A percentile compares a stretch with the other conserved stretches of the same genome.
Evolutionary conservation across 92 coral and sea anemone genomes (phyloP).

Genomic region (Paramuricea clavata): DNA sequence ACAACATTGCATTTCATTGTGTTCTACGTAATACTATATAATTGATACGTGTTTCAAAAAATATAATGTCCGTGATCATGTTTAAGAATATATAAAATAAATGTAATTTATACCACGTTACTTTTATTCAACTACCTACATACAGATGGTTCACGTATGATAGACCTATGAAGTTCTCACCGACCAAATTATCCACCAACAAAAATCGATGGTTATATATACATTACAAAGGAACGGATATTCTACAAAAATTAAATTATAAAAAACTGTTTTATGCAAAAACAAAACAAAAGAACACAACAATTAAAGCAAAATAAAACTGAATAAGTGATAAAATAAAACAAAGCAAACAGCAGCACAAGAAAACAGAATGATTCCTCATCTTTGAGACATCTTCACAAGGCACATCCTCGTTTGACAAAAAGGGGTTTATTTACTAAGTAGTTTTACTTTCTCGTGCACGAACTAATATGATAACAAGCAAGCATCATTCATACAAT

Average conservation of each 20-base stretch:
- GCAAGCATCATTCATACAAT: no score
- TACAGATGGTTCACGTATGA: background rate
- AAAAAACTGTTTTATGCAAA: background rate
- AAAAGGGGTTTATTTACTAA: no score
- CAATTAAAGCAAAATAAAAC: background rate
- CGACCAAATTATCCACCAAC: constrained; percentile 23
- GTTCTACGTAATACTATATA: no score
- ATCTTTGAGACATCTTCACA: no score
- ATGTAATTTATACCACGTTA: background rate
- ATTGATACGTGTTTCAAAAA: background rate
- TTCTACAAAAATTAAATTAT: background rate
- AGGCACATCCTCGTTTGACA: no score
- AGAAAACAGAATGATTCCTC: no score
- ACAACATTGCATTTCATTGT: no score
- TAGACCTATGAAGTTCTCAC: background rate
- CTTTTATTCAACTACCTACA: background rate
- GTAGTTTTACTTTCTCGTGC: no score
- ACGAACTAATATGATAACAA: no score
- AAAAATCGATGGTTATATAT: background rate
- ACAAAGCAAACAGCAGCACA: no score
- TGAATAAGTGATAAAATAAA: background rate
- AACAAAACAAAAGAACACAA: background rate
- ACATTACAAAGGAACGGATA: background rate
- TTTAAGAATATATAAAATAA: background rate
- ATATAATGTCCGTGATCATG: background rate